Base-by-base conservation (phyloP, 1,140 invertebrate genomes). In the Philopotamus ludificatus region DNA sequence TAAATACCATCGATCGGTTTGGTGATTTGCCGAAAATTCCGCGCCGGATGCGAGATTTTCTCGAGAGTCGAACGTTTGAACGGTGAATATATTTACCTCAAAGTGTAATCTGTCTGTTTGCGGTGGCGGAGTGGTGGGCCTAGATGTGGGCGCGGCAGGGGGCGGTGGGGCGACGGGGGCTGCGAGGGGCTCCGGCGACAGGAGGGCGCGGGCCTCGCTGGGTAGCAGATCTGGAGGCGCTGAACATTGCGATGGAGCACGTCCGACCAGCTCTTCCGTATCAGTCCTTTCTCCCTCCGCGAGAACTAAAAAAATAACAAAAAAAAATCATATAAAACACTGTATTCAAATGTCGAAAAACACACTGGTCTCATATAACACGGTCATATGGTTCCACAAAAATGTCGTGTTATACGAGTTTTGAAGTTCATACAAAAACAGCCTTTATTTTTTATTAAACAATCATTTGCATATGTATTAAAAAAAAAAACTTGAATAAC, bases 251-350 rank as follows among this genome's bases (percentile, higher is more conserved):
- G 79, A 81, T 3, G 78, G 74, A 10, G 79, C 77, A 15, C 79
- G 74, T 12, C 81, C 79, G 42, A 83, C 75, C 70, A 84, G 72
- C 72, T 84, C 82, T 63, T 84, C 83, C 0, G 83, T 84, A 66
- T 84, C 83, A 15, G 82, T 83, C 16, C 81, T 75, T 70, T 83
- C 79, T 53, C 81, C 77, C 63, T 83, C 82, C 12, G 79, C 79
- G 18, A 80, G 78, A 63, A 83, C 82, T 83, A 75, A 79, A 70
- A 44, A 70, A 73, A 66, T 44, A 73, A 73, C 54, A 61, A 28
- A 54, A 26, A 18, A 20, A 28, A 62, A 50, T 53, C n/a, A n/a
- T n/a, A n/a, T n/a, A n/a, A n/a, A n/a, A n/a, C n/a, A n/a, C n/a
- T n/a, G n/a, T n/a, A n/a, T n/a, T n/a, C n/a, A n/a, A n/a, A n/a